Evolutionary conservation across 2,113 vertebrate species (phyloP), one percentile per base, ranked within the genome.

Genomic region (Serinus canaria): DNA sequence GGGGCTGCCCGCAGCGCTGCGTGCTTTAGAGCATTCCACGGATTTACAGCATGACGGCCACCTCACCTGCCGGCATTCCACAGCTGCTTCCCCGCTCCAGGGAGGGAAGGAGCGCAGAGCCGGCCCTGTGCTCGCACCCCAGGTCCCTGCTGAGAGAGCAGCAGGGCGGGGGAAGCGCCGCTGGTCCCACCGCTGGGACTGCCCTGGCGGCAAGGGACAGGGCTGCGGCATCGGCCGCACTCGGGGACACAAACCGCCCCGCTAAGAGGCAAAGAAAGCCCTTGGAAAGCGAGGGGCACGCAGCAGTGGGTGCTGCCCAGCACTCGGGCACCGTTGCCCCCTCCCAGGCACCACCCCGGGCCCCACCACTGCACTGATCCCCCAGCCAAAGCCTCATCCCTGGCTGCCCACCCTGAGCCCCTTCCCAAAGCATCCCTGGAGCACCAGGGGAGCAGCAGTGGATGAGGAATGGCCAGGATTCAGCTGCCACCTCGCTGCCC

Each of bases 401-500:
- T 16, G 25, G 3, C 14, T 27, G 25, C 37, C 46, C 39, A 10
- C 35, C 35, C 77, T 3, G 2, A 64, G 52, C 56, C 15, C 72
- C 59, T 24, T 35, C 41, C 83, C 76, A 15, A 3, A 52, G 53
- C 68, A 21, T 2, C 41, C 50, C 83, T 33, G 68, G 25, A 16
- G 56, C 50, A 2, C 1, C 20, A 5, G 6, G n/a, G 47, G 30
- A 76, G 10, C 39, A n/a, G 67, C 43, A 14, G 41, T 0, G 21
- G 44, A 2, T 3, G 2, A 0, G 2, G 44, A 4, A 5, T 0
- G 19, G 78, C 56, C 1, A 0, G 39, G 49, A 33, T 16, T 13
- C 31, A 41, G 80, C 44, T 1, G 0, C 4, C 27, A 7, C 21
- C 3, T 28, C 3, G 7, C 46, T 69, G 68, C 44, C 10, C 5